Evolutionary conservation across 2,888 invertebrate species (phyloP).

Genomic region (Philonicus albiceps): DNA sequence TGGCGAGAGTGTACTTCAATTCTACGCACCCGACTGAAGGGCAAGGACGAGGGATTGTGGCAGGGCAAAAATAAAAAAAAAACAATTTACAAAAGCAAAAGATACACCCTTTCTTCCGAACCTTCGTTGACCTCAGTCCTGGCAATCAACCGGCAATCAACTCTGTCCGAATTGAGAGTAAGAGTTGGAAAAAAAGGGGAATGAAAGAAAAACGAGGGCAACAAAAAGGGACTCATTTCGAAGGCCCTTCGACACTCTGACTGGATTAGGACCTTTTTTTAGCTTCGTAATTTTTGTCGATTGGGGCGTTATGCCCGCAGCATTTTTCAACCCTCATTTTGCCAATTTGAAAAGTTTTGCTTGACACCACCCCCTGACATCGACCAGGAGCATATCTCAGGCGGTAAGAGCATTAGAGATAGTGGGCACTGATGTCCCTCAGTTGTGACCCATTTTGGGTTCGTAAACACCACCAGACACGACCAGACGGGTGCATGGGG

Average conservation of each 20-base stretch:
- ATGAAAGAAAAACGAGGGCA: not conserved
- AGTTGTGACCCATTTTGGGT: not conserved
- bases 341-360: conserved; percentile 28
- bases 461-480: not conserved
- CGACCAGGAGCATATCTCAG: not conserved
- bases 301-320: conserved; percentile 36
- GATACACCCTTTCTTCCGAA: conserved; percentile 15
- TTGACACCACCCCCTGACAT: conserved; percentile 10
- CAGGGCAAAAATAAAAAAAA: not conserved
- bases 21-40: not conserved
- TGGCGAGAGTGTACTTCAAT: not conserved
- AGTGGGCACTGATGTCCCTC: not conserved
- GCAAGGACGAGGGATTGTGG: not conserved
- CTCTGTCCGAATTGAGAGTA: conserved; percentile 27
- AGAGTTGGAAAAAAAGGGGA: not conserved
- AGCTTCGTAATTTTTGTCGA: conserved; percentile 26
- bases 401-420: not conserved
- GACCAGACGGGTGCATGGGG: not conserved
- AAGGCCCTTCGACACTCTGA: not conserved
- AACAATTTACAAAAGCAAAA: conserved; percentile 12
- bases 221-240: not conserved
- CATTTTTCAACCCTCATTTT: conserved; percentile 34
- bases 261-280: conserved; percentile 15
- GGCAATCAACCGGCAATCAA: conserved; percentile 24
- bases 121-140: conserved; percentile 2